Evolutionary conservation across 2,888 invertebrate species (phyloP).

Genomic region (Stenchaetothrips biformis): DNA sequence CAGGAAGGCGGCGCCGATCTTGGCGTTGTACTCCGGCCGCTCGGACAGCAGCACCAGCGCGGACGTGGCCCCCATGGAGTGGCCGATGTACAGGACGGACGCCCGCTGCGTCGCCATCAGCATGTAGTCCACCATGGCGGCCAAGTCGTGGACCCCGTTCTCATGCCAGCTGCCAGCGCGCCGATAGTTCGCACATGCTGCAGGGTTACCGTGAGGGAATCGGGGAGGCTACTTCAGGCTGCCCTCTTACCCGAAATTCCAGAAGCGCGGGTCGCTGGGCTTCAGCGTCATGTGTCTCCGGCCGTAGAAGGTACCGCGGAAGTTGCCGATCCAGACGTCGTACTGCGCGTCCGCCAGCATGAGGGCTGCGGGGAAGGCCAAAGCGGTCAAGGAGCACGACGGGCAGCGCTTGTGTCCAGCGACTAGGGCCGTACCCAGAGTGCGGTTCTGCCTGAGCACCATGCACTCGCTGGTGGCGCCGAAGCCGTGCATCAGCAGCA

Average conservation of each 20-base stretch:
- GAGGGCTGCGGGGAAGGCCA: not conserved
- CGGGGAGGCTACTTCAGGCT: not conserved
- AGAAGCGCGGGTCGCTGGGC: not conserved
- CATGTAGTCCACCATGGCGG: not conserved
- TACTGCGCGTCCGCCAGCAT: not conserved
- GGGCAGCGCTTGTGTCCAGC: not conserved
- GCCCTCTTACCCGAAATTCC: not conserved
- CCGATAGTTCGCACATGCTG: too few relatives aligned
- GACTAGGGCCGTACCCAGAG: not conserved
- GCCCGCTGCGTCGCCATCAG: not conserved
- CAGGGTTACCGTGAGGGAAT: not conserved
- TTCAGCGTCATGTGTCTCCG: not conserved
- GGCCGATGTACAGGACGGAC: not conserved
- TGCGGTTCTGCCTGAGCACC: not conserved
- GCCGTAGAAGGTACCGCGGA: not conserved
- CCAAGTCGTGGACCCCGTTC: not conserved
- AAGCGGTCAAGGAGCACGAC: not conserved
- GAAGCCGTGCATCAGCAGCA: not conserved
- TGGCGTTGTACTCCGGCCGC: slow-evolving; percentile 8
- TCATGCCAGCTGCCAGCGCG: not conserved
- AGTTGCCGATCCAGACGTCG: slow-evolving; percentile 2
- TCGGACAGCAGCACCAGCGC: not conserved
- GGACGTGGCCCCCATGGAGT: not conserved
- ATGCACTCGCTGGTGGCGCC: slow-evolving; percentile 9
- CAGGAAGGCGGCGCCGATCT: not conserved